These are phyloP conservation scores for Ailurus styani DNA, from an alignment of 2,113 vertebrate genomes.

Conservation along the genomic window DNA sequence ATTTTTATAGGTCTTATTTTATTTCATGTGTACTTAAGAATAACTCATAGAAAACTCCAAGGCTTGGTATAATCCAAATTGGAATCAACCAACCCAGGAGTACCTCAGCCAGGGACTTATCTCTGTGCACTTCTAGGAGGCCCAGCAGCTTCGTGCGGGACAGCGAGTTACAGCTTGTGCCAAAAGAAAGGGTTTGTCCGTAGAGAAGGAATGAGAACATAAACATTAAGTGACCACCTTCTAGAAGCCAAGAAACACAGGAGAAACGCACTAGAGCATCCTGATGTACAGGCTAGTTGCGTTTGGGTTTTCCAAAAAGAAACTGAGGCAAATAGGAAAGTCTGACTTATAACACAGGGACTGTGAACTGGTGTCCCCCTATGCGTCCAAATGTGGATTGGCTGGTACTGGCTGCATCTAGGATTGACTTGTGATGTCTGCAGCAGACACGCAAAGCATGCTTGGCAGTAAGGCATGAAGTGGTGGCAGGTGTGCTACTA, in stretches of 20 bases:
- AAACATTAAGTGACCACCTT: neutral
- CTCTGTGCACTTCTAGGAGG: neutral
- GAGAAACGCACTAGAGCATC: neutral
- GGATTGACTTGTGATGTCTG: neutral
- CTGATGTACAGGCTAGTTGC: neutral
- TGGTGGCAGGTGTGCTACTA: accelerated
- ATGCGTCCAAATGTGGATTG: no score
- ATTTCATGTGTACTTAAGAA: slow-evolving; percentile 2
- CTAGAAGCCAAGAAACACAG: neutral
- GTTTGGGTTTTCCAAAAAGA: neutral
- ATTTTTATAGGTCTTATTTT: neutral
- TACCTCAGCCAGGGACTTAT: neutral
- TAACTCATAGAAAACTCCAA: neutral
- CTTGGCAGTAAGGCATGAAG: no score
- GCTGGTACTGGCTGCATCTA: neutral
- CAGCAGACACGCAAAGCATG: neutral
- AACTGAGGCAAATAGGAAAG: neutral
- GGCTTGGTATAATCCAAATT: slow-evolving; percentile 25
- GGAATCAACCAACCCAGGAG: neutral
- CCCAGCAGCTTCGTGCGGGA: neutral
- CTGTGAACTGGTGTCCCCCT: neutral
- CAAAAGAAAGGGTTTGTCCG: neutral
- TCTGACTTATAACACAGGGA: neutral
- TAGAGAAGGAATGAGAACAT: neutral
- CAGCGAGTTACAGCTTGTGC: neutral